These are phyloP conservation scores for Bergia sp. DNA, from an alignment of 92 coral and sea anemone genomes.

Conservation along the genomic window DNA sequence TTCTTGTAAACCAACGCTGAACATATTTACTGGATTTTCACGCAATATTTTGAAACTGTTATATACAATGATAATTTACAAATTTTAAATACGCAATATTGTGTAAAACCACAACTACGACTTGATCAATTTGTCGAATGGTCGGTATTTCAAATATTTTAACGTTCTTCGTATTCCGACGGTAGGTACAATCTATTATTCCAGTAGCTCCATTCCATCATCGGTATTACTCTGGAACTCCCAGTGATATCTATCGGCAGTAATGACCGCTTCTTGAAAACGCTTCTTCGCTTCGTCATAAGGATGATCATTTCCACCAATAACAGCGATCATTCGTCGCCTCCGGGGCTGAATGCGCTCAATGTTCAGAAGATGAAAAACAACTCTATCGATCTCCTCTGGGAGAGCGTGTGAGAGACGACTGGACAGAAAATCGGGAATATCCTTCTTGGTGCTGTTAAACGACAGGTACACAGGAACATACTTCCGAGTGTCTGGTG, in stretches of 20 bases:
- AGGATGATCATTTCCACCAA: constrained; percentile 80
- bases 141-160: no score
- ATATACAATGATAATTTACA: no score
- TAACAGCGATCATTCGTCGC: constrained; percentile 63
- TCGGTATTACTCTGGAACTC: background rate
- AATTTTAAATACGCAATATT: no score
- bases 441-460: constrained; percentile 65
- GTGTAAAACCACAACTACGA: no score
- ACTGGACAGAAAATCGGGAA: constrained; percentile 68
- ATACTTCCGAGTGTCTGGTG: constrained; percentile 71
- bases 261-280: constrained; percentile 52
- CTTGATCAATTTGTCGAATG: no score
- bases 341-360: constrained; percentile 78
- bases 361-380: constrained; percentile 76
- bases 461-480: constrained; percentile 76
- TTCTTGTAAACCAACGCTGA: no score
- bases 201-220: background rate
- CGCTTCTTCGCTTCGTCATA: constrained; percentile 65
- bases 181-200: background rate
- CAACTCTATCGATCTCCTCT: constrained; percentile 69
- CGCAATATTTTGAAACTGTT: no score
- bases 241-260: constrained; percentile 5
- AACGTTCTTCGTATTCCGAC: background rate
- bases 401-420: constrained; percentile 67
- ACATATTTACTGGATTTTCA: no score